A percentile compares a stretch with the other conserved stretches of the same genome.
Conservation (phyloP, 2,888 invertebrate genomes). For the Odontothrips loti region DNA sequence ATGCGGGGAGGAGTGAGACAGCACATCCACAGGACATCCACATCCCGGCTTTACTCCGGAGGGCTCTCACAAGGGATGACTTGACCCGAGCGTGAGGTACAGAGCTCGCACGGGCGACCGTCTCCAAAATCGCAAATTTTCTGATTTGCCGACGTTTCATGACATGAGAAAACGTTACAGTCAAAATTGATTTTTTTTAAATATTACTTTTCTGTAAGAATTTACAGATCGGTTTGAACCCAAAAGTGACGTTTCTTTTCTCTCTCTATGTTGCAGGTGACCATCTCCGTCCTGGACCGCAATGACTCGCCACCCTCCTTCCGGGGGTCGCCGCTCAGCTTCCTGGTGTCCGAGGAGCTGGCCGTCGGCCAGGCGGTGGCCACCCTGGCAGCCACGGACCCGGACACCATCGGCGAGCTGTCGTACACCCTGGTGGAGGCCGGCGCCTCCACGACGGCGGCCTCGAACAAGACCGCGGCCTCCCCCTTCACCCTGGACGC, state of each 20-base stretch:
- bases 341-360: conserved; percentile 78
- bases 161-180: no score
- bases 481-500: conserved; percentile 68
- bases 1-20: no score
- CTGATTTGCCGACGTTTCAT: no score
- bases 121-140: no score
- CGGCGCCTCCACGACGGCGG: conserved; percentile 63
- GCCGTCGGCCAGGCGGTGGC: conserved; percentile 75
- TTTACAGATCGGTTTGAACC: no score
- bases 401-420: conserved; percentile 75
- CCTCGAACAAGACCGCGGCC: conserved; percentile 61
- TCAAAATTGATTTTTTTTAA: no score
- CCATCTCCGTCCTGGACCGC: conserved; percentile 79
- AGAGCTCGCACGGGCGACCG: no score
- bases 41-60: no score
- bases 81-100: no score
- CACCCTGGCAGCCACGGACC: conserved; percentile 73
- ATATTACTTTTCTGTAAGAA: no score
- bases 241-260: conserved; percentile 27
- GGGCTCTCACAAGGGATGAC: no score
- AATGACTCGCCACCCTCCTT: conserved; percentile 94
- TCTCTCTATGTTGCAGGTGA: conserved; percentile 61
- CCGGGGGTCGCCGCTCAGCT: conserved; percentile 66
- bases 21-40: no score
- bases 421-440: conserved; percentile 67